phyloP scores from a whole-genome alignment of 1,140 invertebrate species.

The Lamellibrachia luymesi region DNA sequence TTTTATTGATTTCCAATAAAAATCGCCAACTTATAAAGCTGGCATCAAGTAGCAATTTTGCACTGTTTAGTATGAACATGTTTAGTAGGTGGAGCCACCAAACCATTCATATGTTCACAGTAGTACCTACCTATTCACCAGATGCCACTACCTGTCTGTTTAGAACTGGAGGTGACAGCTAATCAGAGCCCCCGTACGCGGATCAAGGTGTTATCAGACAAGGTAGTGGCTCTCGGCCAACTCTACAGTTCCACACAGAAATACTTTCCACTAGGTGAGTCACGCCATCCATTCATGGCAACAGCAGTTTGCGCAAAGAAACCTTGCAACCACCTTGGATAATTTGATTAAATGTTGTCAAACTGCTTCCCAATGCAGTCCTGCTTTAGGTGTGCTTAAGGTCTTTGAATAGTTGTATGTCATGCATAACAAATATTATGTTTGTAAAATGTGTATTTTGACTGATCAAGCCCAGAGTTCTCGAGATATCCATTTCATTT shows the following conservation, averaged over 20 bases:
- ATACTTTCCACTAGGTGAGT: conserved; percentile 61
- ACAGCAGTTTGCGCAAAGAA: too few species aligned
- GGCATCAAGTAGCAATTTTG: background rate
- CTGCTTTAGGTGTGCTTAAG: background rate
- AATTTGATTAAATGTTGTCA: background rate
- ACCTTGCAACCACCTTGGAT: too few species aligned
- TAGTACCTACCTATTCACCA: background rate
- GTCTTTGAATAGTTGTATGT: background rate
- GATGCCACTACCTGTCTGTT: background rate
- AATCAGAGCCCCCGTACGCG: conserved; percentile 22
- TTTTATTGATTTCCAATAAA: too few species aligned
- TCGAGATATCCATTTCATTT: background rate
- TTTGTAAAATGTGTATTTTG: background rate
- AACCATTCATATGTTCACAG: background rate
- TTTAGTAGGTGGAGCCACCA: background rate
- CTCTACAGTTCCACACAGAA: conserved; percentile 58
- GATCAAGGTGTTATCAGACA: conserved; percentile 54
- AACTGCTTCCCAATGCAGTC: background rate
- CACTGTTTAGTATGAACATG: background rate
- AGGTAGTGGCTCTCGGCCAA: conserved; percentile 56
- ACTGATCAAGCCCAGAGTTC: background rate
- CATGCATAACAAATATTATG: background rate
- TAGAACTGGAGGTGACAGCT: background rate
- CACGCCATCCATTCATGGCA: too few species aligned
- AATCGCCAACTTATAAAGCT: too few species aligned